These are phyloP conservation scores for Catharus minimus DNA, from an alignment of 2,113 vertebrate genomes.

Conservation along the genomic window DNA sequence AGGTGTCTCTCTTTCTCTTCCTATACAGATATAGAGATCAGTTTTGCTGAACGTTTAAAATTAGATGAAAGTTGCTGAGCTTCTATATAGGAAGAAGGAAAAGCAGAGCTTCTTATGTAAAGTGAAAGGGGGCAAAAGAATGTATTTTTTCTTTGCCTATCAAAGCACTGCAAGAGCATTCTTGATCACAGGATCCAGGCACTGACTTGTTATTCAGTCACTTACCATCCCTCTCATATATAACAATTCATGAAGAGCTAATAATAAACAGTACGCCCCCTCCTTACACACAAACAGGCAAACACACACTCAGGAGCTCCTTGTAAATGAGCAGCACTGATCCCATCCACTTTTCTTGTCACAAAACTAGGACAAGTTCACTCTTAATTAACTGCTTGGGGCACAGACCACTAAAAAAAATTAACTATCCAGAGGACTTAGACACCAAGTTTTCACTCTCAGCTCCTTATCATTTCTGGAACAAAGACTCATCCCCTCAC, in stretches of 20 bases:
- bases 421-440: not conserved
- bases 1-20: constrained; percentile 17
- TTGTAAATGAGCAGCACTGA: constrained; percentile 53
- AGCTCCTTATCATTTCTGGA: constrained; percentile 9
- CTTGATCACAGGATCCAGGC: not conserved
- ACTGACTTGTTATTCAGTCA: constrained; percentile 23
- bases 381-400: constrained; percentile 45
- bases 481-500: constrained; percentile 35
- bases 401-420: not conserved
- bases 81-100: not conserved
- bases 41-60: constrained; percentile 28
- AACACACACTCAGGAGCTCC: constrained; percentile 2
- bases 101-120: constrained; percentile 10
- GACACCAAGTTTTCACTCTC: constrained; percentile 31
- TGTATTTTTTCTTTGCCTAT: not conserved
- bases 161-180: constrained; percentile 5
- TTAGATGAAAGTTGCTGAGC: constrained; percentile 29
- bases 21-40: not conserved
- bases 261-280: constrained; percentile 16
- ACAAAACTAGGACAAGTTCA: constrained; percentile 56
- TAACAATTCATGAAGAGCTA: constrained; percentile 40
- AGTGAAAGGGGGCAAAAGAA: not conserved
- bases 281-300: not conserved
- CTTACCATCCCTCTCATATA: not conserved
- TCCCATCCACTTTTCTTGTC: constrained; percentile 30